phyloP scores from a whole-genome alignment of 2,888 invertebrate genomes.

The Acanthopleura granulata region DNA sequence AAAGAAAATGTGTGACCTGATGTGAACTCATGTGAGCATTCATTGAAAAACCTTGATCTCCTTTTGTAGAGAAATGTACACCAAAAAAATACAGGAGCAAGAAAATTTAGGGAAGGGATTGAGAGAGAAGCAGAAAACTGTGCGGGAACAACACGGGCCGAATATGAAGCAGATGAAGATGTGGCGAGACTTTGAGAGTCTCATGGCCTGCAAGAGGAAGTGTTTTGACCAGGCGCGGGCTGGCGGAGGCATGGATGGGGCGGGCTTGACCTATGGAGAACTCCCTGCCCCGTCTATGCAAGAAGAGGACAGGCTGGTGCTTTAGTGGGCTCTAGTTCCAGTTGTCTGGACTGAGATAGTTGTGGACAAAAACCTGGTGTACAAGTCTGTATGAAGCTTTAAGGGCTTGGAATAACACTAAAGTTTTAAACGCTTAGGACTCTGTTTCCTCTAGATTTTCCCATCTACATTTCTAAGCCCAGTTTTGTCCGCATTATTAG shows the following conservation, averaged over 20 bases:
- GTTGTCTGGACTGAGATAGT: too few species aligned
- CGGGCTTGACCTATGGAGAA: constrained; percentile 45
- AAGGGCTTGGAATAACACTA: too few species aligned
- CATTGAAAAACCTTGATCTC: constrained; percentile 13
- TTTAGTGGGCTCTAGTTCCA: constrained; percentile 32
- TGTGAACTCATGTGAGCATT: not conserved
- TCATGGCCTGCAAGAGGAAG: constrained; percentile 68
- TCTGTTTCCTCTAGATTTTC: too few species aligned
- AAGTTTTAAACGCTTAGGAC: too few species aligned
- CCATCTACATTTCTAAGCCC: too few species aligned
- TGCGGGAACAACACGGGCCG: constrained; percentile 72
- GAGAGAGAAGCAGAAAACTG: constrained; percentile 71
- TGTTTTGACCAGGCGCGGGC: constrained; percentile 42
- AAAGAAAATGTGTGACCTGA: not conserved
- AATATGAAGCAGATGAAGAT: constrained; percentile 73
- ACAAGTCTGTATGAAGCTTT: too few species aligned
- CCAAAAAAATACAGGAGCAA: constrained; percentile 76
- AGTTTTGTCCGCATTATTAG: too few species aligned
- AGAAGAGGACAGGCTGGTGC: constrained; percentile 57
- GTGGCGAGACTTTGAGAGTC: constrained; percentile 73
- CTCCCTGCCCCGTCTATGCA: constrained; percentile 50
- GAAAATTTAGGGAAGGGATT: constrained; percentile 72
- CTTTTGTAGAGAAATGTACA: constrained; percentile 76
- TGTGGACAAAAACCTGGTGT: too few species aligned
- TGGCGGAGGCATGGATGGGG: constrained; percentile 36